Evolutionary conservation across 2,797 vertebrate species (phyloP), one percentile per base, ranked within the genome.

Genomic region (Sylvilagus floridanus): DNA sequence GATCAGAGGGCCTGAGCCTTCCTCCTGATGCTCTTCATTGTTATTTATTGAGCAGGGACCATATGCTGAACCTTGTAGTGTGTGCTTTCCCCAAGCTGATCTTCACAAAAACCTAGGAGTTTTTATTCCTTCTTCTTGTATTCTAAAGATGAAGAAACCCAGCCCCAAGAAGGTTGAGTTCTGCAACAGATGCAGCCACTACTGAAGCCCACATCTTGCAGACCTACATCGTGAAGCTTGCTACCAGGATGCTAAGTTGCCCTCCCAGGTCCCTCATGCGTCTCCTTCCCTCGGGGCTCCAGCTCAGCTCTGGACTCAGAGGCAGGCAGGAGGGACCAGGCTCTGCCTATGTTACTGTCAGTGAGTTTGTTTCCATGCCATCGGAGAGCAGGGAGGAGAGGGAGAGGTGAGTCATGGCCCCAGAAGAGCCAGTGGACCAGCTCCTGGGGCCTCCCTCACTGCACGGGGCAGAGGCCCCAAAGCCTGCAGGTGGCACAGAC

Each of bases 11-110:
- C 42, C 63, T 22, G 30, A 52, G 10, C 63, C 52, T 37, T 72
- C 35, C 42, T 42, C 42, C 7, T 78, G 75, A 78, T 37, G 17
- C 19, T 65, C 13, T 21, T 79, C 2, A 4, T 50, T 54, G 65
- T 66, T 90, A 66, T 62, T 84, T 90, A 78, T 22, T 78, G 75
- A 91, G 86, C 77, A 69, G 54, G 73, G 88, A 47, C 68, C 85
- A 7, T 17, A 35, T 50, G 54, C n/a, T 63, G 60, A 62, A 16
- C 62, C 72, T 81, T 72, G 22, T 47, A n/a, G n/a, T 88, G 28
- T 0, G 0, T 37, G 42, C 62, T 79, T 91, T 66, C 8, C 6
- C 32, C n/a, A 19, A 66, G 52, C 54, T 89, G 69, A 63, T 60
- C 57, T 89, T 93, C 81, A 77, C 65, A 78, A 63, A 65, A 60